Conservation (phyloP, 2,797 vertebrate genomes). For the Myiotriccus ornatus region DNA sequence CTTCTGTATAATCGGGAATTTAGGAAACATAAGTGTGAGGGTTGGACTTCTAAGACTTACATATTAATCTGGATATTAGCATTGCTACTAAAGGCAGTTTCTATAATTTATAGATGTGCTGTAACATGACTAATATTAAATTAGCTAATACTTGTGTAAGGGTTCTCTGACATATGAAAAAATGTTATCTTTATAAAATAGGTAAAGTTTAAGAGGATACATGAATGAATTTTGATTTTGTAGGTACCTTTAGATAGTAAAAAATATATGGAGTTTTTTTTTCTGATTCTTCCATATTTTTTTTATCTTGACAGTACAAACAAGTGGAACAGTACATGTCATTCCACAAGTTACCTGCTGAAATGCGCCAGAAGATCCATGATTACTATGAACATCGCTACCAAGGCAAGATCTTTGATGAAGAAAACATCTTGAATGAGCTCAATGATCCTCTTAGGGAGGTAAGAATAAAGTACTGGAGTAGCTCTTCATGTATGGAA, state of each 20-base stretch:
- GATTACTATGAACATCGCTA: constrained; percentile 98
- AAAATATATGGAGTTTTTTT: not conserved
- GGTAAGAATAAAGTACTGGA: constrained; percentile 76
- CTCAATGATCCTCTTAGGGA: constrained; percentile 97
- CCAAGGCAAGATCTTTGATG: constrained; percentile 98
- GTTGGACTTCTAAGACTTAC: not conserved
- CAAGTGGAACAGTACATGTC: constrained; percentile 99
- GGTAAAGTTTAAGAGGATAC: not conserved
- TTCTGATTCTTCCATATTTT: not conserved
- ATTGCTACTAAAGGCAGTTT: not conserved
- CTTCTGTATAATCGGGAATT: not conserved
- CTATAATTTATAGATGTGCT: not conserved
- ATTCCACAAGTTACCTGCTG: constrained; percentile 98
- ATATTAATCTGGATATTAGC: not conserved
- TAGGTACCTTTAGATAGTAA: not conserved
- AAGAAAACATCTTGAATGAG: constrained; percentile 96
- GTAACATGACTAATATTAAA: not conserved
- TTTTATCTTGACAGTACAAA: constrained; percentile 85
- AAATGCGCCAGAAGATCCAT: constrained; percentile 98
- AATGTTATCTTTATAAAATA: not conserved
- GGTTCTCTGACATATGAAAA: not conserved
- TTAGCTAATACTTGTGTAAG: not conserved
- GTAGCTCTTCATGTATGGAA: not conserved
- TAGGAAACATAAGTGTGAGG: not conserved
- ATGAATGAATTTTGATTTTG: not conserved